Percentiles rank a stretch among this genome's conserved stretches.
Evolutionary conservation across 1,140 invertebrate species (phyloP).

Genomic region (Anastrepha obliqua): DNA sequence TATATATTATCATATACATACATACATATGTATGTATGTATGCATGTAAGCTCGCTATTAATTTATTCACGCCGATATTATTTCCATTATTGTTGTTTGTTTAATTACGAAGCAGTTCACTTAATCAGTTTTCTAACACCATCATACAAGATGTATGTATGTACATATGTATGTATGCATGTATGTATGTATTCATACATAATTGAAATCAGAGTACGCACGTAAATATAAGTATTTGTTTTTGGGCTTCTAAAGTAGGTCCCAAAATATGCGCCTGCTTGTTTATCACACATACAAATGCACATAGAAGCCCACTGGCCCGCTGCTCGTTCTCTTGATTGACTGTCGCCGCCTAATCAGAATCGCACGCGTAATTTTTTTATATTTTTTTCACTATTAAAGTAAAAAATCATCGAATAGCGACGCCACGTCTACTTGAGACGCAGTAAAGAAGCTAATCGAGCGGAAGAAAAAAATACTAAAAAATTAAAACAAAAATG

Average conservation of each 20-base stretch:
- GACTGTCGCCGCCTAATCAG: background rate
- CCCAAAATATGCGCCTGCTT: background rate
- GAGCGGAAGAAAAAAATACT: background rate
- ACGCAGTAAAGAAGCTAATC: background rate
- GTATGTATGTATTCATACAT: background rate
- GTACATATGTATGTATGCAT: background rate
- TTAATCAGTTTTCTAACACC: slow-evolving; percentile 28
- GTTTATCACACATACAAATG: background rate
- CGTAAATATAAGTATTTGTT: no score
- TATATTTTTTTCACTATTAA: background rate
- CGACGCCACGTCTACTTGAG: slow-evolving; percentile 1
- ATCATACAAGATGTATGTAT: background rate
- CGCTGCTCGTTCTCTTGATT: background rate
- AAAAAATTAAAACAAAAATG: background rate
- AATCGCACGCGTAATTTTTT: background rate
- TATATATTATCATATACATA: background rate
- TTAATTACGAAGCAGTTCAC: background rate
- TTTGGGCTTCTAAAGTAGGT: background rate
- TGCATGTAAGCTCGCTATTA: background rate
- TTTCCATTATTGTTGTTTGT: background rate
- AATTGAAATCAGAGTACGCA: no score
- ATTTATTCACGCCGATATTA: background rate
- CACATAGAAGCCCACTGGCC: background rate
- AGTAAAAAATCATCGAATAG: background rate
- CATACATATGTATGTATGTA: background rate